Evolutionary conservation across 2,113 vertebrate species (phyloP).

Genomic region (Chaetodon auriga): DNA sequence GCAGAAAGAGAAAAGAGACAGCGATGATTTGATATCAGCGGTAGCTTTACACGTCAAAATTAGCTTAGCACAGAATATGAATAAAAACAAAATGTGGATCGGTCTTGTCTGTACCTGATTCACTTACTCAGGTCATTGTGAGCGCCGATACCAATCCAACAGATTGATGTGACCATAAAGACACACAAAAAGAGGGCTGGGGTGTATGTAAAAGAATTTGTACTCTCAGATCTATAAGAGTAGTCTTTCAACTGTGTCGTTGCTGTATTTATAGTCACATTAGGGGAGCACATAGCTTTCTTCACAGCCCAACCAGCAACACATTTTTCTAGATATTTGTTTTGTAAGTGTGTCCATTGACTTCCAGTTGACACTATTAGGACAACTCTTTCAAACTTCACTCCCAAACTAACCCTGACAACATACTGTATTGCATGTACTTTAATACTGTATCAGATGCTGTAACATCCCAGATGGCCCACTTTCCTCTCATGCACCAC

Average conservation of each 20-base stretch:
- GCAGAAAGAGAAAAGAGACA: no score
- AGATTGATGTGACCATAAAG: background rate
- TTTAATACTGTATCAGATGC: conserved; percentile 48
- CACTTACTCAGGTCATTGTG: background rate
- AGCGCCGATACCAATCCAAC: background rate
- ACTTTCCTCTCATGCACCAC: conserved; percentile 70
- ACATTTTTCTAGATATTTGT: background rate
- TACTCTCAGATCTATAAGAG: background rate
- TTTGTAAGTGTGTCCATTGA: background rate
- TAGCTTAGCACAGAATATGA: background rate
- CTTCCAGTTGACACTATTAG: background rate
- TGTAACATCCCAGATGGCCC: conserved; percentile 66
- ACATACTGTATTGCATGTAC: conserved; percentile 24
- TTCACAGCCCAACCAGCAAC: background rate
- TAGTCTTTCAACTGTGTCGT: background rate
- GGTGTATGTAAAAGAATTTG: background rate
- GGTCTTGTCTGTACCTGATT: background rate
- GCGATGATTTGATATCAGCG: no score
- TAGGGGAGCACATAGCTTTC: background rate
- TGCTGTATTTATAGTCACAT: background rate
- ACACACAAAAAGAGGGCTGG: background rate
- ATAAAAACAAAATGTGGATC: background rate
- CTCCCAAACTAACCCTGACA: conserved; percentile 40
- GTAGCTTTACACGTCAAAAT: background rate
- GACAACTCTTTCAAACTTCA: conserved; percentile 16